These are phyloP conservation scores for Xestia rhomboidea DNA, from an alignment of 2,888 invertebrate species.

Conservation along the genomic window DNA sequence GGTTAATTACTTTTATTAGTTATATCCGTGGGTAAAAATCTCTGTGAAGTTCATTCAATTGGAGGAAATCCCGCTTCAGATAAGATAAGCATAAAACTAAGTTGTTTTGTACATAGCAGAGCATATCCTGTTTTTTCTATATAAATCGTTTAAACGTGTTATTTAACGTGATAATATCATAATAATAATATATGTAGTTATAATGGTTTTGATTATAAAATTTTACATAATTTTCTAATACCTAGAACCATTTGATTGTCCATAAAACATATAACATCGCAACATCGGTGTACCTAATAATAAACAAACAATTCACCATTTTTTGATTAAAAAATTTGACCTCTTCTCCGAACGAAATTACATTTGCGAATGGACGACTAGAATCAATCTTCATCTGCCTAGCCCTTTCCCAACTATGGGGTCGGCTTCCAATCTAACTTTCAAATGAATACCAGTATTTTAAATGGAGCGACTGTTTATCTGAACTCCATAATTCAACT, in stretches of 20 bases:
- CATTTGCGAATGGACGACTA: neutral
- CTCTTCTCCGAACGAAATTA: too few relatives aligned
- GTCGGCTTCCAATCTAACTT: neutral
- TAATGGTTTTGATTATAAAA: neutral
- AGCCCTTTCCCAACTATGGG: neutral
- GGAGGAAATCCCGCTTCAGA: slow-evolving; percentile 11
- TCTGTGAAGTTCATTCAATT: neutral
- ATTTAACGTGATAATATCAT: neutral
- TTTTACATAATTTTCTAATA: neutral
- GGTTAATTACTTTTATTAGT: slow-evolving; percentile 3
- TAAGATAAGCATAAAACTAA: slow-evolving; percentile 12
- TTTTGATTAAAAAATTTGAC: too few relatives aligned
- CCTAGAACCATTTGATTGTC: too few relatives aligned
- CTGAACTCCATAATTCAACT: neutral
- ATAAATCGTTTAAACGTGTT: neutral
- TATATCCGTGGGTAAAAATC: slow-evolving; percentile 36
- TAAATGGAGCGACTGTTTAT: neutral
- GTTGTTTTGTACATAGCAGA: neutral
- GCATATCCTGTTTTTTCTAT: neutral
- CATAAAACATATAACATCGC: too few relatives aligned
- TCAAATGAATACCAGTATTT: neutral
- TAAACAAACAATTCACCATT: too few relatives aligned
- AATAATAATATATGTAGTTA: neutral
- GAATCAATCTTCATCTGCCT: neutral
- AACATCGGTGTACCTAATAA: too few relatives aligned